These are phyloP conservation scores for Drosophila bifasciata DNA, from an alignment of 1,140 invertebrate genomes.

Conservation along the genomic window DNA sequence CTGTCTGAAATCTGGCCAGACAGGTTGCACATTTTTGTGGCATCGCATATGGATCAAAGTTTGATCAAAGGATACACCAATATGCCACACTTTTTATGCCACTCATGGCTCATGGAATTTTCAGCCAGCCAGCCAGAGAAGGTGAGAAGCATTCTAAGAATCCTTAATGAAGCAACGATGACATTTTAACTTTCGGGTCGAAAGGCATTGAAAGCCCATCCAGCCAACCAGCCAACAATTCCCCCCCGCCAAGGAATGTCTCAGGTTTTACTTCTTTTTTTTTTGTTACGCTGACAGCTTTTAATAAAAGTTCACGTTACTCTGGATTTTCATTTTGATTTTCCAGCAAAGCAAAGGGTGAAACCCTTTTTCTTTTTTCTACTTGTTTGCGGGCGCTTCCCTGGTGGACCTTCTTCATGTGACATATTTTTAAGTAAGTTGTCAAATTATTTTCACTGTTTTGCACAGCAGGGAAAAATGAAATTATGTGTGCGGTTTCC, in stretches of 20 bases:
- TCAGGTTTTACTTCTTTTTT: conserved; percentile 28
- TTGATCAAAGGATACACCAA: conserved; percentile 33
- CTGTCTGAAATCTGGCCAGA: conserved; percentile 19
- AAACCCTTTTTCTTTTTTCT: conserved; percentile 35
- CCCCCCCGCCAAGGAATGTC: conserved; percentile 20
- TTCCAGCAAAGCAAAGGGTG: conserved; percentile 16
- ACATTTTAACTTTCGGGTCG: conserved; percentile 39
- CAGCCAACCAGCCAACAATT: neutral
- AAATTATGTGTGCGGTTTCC: conserved; percentile 38
- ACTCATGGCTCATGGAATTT: conserved; percentile 11
- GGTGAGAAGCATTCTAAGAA: conserved; percentile 48
- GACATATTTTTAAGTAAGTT: conserved; percentile 51
- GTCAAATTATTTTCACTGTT: conserved; percentile 65
- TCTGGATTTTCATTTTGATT: conserved; percentile 55
- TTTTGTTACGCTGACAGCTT: conserved; percentile 52
- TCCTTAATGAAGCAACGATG: conserved; percentile 61
- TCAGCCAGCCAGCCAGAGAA: conserved; percentile 14
- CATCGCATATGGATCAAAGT: conserved; percentile 24
- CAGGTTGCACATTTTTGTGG: conserved; percentile 18
- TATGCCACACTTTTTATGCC: neutral
- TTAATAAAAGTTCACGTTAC: conserved; percentile 56
- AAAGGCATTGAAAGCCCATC: neutral
- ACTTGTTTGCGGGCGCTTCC: neutral
- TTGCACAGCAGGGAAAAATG: conserved; percentile 35
- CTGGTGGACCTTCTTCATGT: conserved; percentile 45